These are phyloP conservation scores for Tretioscincus oriximinensis DNA, from an alignment of 2,113 vertebrate species.

Conservation along the genomic window DNA sequence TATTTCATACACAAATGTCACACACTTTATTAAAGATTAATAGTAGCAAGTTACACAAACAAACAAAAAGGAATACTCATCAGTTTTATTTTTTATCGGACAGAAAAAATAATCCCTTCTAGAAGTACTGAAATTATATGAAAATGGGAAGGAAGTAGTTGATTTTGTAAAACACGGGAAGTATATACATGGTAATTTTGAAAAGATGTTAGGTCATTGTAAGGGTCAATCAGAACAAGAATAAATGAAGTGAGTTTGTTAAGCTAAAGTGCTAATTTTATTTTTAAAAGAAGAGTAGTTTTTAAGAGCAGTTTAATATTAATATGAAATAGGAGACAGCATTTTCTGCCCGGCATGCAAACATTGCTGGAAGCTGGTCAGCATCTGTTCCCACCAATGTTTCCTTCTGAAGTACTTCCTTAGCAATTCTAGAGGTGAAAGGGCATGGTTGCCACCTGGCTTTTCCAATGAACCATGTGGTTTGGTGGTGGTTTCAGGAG, in stretches of 20 bases:
- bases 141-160: no score
- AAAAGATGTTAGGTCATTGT: no score
- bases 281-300: not conserved
- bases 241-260: not conserved
- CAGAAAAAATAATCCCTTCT: no score
- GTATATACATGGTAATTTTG: no score
- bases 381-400: not conserved
- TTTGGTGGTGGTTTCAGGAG: slow-evolving; percentile 11
- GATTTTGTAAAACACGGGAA: not conserved
- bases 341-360: not conserved
- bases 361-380: not conserved
- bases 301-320: not conserved
- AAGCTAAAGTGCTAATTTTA: not conserved
- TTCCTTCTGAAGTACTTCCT: not conserved
- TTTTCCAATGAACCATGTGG: not conserved
- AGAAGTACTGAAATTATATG: no score
- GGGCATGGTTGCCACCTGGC: not conserved
- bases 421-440: slow-evolving; percentile 3
- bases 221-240: not conserved
- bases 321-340: not conserved
- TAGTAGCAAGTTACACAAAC: no score
- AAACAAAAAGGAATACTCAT: no score
- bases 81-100: no score
- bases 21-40: no score
- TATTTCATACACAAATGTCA: no score